Percentiles rank a stretch among this genome's conserved stretches.
Evolutionary conservation across 2,113 vertebrate species (phyloP).

Genomic region (Aleadryas rufinucha): DNA sequence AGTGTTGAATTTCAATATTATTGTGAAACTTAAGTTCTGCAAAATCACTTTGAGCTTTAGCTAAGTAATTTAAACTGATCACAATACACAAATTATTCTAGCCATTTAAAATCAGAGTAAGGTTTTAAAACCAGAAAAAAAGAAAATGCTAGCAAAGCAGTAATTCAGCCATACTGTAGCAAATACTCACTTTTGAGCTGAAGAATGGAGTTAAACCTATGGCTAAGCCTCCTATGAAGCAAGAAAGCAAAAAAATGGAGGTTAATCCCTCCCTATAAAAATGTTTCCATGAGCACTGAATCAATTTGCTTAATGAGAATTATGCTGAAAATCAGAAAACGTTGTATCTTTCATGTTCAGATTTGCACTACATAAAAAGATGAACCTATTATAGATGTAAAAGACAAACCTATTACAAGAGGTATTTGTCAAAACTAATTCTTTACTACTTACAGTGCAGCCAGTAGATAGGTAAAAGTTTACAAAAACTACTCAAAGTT

Average conservation of each 20-base stretch:
- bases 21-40: neutral
- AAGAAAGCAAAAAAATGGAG: neutral
- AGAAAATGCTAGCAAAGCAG: neutral
- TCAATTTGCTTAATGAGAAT: conserved; percentile 12
- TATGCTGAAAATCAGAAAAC: neutral
- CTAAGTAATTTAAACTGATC: neutral
- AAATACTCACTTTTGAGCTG: neutral
- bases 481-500: neutral
- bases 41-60: neutral
- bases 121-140: neutral
- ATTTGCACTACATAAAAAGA: conserved; percentile 29
- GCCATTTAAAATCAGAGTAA: neutral
- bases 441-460: conserved; percentile 16
- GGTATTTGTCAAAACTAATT: conserved; percentile 26
- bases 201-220: neutral
- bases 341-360: conserved; percentile 6
- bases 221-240: neutral
- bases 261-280: neutral
- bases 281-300: neutral
- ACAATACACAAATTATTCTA: neutral
- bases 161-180: neutral
- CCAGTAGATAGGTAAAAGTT: neutral
- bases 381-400: conserved; percentile 16
- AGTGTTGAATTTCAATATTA: neutral
- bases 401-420: conserved; percentile 45